Percentiles rank a stretch among this genome's conserved stretches.
Conservation (phyloP, 1,140 invertebrate genomes). For the Sitophilus oryzae region DNA sequence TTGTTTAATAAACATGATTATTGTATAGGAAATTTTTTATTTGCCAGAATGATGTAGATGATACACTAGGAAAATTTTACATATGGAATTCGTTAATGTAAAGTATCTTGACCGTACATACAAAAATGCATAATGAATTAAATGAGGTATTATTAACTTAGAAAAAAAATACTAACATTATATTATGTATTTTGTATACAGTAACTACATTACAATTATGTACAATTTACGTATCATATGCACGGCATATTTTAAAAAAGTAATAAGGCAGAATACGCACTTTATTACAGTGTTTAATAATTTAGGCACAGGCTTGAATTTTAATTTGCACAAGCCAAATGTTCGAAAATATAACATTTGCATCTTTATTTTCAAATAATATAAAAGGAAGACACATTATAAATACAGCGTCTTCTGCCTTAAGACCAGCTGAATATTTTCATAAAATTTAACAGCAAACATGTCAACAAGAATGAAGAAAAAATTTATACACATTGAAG, state of each 20-base stretch:
- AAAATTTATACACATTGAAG: neutral
- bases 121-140: slow-evolving; percentile 14
- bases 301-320: neutral
- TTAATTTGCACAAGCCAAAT: neutral
- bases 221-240: slow-evolving; percentile 6
- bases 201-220: slow-evolving; percentile 2
- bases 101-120: slow-evolving; percentile 7
- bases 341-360: neutral
- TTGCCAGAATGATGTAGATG: slow-evolving; percentile 4
- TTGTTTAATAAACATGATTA: no score
- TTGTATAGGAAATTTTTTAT: slow-evolving; percentile 2
- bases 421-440: neutral
- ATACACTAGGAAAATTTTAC: neutral
- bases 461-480: slow-evolving; percentile 1
- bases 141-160: neutral
- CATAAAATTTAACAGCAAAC: neutral
- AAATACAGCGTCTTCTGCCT: neutral
- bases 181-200: slow-evolving; percentile 4
- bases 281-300: neutral
- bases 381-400: no score
- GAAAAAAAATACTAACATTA: slow-evolving; percentile 1
- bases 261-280: slow-evolving; percentile 1
- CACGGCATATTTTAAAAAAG: neutral
- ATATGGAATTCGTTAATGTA: neutral
- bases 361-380: no score